Evolutionary conservation across 2,113 vertebrate species (phyloP).

Genomic region (Pelecanus crispus): DNA sequence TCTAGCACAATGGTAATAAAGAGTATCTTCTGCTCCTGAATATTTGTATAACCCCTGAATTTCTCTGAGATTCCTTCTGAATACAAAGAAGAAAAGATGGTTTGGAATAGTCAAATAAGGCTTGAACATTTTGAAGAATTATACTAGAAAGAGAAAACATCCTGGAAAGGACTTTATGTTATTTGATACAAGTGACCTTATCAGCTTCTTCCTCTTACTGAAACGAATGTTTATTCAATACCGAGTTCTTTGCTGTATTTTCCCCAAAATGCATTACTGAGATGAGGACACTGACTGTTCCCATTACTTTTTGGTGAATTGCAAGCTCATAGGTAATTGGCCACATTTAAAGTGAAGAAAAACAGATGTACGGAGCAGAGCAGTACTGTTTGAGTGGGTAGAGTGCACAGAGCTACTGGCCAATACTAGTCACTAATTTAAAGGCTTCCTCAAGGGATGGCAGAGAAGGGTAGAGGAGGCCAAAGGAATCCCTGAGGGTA

Average conservation of each 20-base stretch:
- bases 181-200: background rate
- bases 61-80: background rate
- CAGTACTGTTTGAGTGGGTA: background rate
- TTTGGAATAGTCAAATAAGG: background rate
- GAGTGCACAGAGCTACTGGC: background rate
- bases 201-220: background rate
- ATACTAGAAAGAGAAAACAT: background rate
- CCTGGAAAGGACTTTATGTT: background rate
- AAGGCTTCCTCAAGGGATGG: background rate
- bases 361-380: background rate
- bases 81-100: background rate
- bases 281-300: background rate
- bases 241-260: background rate
- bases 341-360: background rate
- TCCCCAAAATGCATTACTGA: background rate
- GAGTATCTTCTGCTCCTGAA: background rate
- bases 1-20: conserved; percentile 1
- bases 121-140: background rate
- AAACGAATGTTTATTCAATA: background rate
- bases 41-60: background rate
- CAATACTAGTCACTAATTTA: background rate
- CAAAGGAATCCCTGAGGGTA: background rate
- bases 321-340: background rate
- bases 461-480: background rate
- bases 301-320: background rate